These are phyloP conservation scores for Halichoeres trimaculatus DNA, from an alignment of 2,113 vertebrate species.

Conservation along the genomic window DNA sequence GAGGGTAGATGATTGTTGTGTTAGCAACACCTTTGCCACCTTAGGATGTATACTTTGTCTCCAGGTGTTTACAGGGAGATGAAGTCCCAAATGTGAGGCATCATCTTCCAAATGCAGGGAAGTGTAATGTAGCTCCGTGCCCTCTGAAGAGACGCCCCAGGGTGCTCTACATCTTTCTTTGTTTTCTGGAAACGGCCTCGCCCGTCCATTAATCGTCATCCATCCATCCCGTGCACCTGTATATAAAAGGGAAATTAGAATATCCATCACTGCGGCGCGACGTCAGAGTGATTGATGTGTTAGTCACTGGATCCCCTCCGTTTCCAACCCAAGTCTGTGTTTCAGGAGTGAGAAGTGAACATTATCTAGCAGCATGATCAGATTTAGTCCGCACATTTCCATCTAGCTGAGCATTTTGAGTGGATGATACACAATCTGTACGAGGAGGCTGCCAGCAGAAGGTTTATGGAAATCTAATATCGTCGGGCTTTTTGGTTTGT, in stretches of 20 bases:
- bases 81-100: slow-evolving; percentile 59
- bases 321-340: slow-evolving; percentile 72
- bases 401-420: slow-evolving; percentile 74
- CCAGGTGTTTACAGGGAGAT: slow-evolving; percentile 62
- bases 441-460: slow-evolving; percentile 71
- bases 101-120: slow-evolving; percentile 52
- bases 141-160: slow-evolving; percentile 30
- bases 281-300: slow-evolving; percentile 82
- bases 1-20: slow-evolving; percentile 69
- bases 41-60: slow-evolving; percentile 63
- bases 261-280: slow-evolving; percentile 80
- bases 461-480: slow-evolving; percentile 81
- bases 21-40: slow-evolving; percentile 77
- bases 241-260: slow-evolving; percentile 83
- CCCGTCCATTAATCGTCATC: slow-evolving; percentile 79
- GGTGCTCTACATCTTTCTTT: slow-evolving; percentile 59
- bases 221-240: slow-evolving; percentile 79
- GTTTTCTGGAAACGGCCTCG: slow-evolving; percentile 72
- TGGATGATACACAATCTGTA: slow-evolving; percentile 73
- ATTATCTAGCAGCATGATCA: slow-evolving; percentile 80
- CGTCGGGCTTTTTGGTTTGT: slow-evolving; percentile 75
- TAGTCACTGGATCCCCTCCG: slow-evolving; percentile 76
- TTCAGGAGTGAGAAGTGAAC: slow-evolving; percentile 80
- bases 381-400: slow-evolving; percentile 81
- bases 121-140: slow-evolving; percentile 40